Percentiles rank a stretch among this genome's conserved stretches.
Conservation (phyloP, 2,888 invertebrate species). For the Agonopterix arenella region DNA sequence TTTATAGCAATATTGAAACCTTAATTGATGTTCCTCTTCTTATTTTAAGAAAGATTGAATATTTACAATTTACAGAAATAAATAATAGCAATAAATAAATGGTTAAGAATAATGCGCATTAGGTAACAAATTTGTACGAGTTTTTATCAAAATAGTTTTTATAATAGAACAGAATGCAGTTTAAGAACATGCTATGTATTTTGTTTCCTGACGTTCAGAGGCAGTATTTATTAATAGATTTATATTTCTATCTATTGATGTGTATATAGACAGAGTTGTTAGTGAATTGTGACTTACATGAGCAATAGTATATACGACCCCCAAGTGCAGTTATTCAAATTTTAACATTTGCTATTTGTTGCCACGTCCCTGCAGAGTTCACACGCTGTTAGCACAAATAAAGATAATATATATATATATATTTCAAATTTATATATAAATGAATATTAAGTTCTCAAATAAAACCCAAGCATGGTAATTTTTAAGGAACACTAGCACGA, state of each 20-base stretch:
- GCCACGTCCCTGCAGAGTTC: conserved; percentile 64
- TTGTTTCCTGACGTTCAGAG: conserved; percentile 79
- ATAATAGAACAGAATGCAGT: conserved; percentile 71
- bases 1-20: conserved; percentile 69
- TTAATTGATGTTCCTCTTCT: conserved; percentile 77
- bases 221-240: conserved; percentile 80
- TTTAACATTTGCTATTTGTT: conserved; percentile 67
- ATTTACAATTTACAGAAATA: conserved; percentile 75
- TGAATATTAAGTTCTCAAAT: conserved; percentile 7
- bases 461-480: conserved; percentile 49
- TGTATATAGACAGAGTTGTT: conserved; percentile 64
- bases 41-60: conserved; percentile 76
- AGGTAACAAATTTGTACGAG: conserved; percentile 71
- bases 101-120: conserved; percentile 57
- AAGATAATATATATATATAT: conserved; percentile 23
- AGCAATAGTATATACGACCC: conserved; percentile 55
- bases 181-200: conserved; percentile 54
- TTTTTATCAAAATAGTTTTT: conserved; percentile 75
- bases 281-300: conserved; percentile 49
- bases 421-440: conserved; percentile 2
- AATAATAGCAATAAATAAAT: conserved; percentile 72
- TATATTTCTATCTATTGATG: conserved; percentile 79
- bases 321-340: conserved; percentile 78
- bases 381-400: conserved; percentile 71
- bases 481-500: conserved; percentile 65